These are phyloP conservation scores for Scaptodrosophila lebanonensis DNA, from an alignment of 1,140 invertebrate genomes.

Conservation along the genomic window DNA sequence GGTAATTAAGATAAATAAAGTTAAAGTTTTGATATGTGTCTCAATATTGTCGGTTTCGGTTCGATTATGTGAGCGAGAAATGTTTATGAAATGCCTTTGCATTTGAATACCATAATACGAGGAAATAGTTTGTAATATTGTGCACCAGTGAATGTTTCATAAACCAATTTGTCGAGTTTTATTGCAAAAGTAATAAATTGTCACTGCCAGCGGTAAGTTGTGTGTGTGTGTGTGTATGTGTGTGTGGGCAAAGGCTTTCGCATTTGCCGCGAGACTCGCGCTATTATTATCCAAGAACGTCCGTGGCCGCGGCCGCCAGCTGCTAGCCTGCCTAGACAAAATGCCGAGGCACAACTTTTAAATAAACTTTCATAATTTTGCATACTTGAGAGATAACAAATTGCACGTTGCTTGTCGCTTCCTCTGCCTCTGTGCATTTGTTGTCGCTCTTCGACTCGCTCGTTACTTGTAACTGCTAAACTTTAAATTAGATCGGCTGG, in stretches of 20 bases:
- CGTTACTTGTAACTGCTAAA: slow-evolving; percentile 54
- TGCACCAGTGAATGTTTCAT: too few relatives aligned
- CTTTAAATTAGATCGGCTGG: slow-evolving; percentile 71
- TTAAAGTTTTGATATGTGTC: too few relatives aligned
- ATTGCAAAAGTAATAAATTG: slow-evolving; percentile 72
- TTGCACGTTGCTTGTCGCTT: slow-evolving; percentile 65
- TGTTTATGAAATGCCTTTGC: too few relatives aligned
- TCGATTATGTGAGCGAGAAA: too few relatives aligned
- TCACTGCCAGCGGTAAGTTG: slow-evolving; percentile 54
- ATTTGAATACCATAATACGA: too few relatives aligned
- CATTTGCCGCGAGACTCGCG: slow-evolving; percentile 35
- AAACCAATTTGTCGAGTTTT: slow-evolving; percentile 69
- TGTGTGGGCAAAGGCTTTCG: slow-evolving; percentile 12
- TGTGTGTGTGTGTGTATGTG: slow-evolving; percentile 16
- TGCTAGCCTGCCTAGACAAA: slow-evolving; percentile 39
- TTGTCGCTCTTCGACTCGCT: too few relatives aligned
- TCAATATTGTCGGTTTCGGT: too few relatives aligned
- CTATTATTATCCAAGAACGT: slow-evolving; percentile 64
- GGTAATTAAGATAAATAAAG: too few relatives aligned
- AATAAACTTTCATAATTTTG: slow-evolving; percentile 73
- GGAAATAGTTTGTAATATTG: too few relatives aligned
- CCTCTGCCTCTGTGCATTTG: slow-evolving; percentile 36
- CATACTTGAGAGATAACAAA: slow-evolving; percentile 72
- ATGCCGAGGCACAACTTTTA: slow-evolving; percentile 64
- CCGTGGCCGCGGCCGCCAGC: slow-evolving; percentile 41